phyloP scores from a whole-genome alignment of 2,113 vertebrate species.

The Narcine bancroftii region DNA sequence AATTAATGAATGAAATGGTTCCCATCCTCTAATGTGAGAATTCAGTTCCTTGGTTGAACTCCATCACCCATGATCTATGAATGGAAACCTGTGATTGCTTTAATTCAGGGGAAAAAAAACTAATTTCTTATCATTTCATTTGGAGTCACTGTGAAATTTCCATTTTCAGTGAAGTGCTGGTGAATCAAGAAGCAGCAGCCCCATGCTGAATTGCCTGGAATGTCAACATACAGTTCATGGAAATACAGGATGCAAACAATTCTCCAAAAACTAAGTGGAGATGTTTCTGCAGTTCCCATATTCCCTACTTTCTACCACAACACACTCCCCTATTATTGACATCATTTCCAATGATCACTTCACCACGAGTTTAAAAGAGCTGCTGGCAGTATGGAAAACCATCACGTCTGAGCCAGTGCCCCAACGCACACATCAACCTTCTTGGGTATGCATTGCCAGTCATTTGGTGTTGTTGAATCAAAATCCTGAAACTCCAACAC shows the following conservation, averaged over 20 bases:
- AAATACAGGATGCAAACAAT: background rate
- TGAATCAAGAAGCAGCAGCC: background rate
- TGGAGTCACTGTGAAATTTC: background rate
- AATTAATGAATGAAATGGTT: background rate
- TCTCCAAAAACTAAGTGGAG: background rate
- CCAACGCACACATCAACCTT: background rate
- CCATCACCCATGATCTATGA: background rate
- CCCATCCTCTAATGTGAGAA: background rate
- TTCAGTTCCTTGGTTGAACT: background rate
- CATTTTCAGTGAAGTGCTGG: background rate
- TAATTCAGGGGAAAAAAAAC: background rate
- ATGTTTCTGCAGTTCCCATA: background rate
- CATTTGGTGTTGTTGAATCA: background rate
- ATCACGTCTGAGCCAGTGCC: background rate
- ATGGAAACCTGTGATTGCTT: background rate
- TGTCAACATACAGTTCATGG: background rate
- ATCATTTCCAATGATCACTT: background rate
- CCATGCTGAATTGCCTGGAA: background rate
- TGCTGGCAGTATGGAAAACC: background rate
- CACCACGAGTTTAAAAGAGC: background rate
- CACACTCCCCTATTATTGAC: background rate
- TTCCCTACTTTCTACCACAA: background rate
- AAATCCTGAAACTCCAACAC: background rate
- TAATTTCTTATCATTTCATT: background rate
- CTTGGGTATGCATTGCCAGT: background rate